Evolutionary conservation across 2,888 invertebrate genomes (phyloP).

Genomic region (Baccha elongata): DNA sequence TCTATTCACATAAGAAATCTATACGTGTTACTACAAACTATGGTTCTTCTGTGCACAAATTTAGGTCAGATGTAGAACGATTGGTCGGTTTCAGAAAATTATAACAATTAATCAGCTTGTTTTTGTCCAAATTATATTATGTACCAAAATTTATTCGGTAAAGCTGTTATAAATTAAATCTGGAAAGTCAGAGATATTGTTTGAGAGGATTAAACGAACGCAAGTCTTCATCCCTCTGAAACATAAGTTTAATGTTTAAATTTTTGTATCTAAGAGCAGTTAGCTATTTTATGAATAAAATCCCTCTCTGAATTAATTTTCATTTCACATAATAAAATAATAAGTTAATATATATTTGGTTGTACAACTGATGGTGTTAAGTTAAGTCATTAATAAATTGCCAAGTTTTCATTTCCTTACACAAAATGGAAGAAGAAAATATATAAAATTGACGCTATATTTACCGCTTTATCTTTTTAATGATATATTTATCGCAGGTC

Average conservation of each 20-base stretch:
- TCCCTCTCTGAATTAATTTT: not conserved
- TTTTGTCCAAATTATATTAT: not conserved
- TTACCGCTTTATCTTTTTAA: no score
- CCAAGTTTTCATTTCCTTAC: no score
- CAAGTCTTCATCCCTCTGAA: no score
- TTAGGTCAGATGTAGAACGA: not conserved
- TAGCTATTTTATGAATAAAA: not conserved
- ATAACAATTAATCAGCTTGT: conserved; percentile 38
- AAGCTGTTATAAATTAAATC: not conserved
- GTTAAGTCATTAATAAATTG: no score
- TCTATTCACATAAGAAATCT: no score
- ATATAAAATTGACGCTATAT: no score
- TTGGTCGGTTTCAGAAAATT: conserved; percentile 17
- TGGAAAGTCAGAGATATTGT: not conserved
- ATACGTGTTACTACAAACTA: not conserved
- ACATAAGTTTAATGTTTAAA: no score
- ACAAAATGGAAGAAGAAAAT: no score
- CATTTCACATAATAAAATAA: not conserved
- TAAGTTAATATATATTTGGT: no score
- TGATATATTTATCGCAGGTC: no score
- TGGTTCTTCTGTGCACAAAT: not conserved
- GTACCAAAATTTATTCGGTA: not conserved
- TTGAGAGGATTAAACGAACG: not conserved
- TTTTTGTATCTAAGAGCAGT: not conserved
- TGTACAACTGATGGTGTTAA: no score